Base-by-base conservation (phyloP, 2,113 vertebrate species). In the Cyprinodon tularosa region DNA sequence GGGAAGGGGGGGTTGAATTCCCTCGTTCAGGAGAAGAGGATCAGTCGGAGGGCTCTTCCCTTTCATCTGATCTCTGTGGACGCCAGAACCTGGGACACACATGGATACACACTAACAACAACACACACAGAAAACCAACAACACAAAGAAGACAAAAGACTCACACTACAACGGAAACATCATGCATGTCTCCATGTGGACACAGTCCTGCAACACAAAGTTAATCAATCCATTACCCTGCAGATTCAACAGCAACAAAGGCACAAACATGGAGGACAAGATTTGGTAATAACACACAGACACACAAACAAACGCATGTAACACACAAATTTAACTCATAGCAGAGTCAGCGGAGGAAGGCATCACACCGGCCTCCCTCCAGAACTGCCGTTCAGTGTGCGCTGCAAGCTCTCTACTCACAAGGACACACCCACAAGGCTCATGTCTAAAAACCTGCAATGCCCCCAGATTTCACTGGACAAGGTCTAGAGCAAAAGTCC, bases 61-160 rank as follows among this genome's bases (percentile, higher is more conserved):
- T 94, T 94, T 94, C 93, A 95, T 95, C 88, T 92, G 87, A 89
- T 94, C 94, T 95, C 94, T 77, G 84, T 39, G 89, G 94, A 93
- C 86, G 65, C 40, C 80, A 88, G 85, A 92, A 93, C 93, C 91
- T 93, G 93, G 89, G 91, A 94, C 85, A 86, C 86, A 83, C 84
- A 81, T 84, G 82, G 76, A 78, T 71, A 75, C 75, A 84, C 67
- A 78, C 78, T 64, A 80, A 80, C 84, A 82, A 85, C 60, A 82
- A 83, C 68, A 60, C 75, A 71, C 71, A 81, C 81, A 81, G 78
- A 89, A 85, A 88, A 89, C 83, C 66, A 82, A 91, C 83, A 87
- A 87, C 83, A 88, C 76, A 88, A 71, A 84, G 69, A 91, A 72
- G 81, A 86, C 66, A 81, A 79, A 86, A 15, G 3, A 76, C 3